Percentiles rank a stretch among this genome's conserved stretches.
Conservation (phyloP, 2,797 vertebrate species). For the Bradypodion ventrale region DNA sequence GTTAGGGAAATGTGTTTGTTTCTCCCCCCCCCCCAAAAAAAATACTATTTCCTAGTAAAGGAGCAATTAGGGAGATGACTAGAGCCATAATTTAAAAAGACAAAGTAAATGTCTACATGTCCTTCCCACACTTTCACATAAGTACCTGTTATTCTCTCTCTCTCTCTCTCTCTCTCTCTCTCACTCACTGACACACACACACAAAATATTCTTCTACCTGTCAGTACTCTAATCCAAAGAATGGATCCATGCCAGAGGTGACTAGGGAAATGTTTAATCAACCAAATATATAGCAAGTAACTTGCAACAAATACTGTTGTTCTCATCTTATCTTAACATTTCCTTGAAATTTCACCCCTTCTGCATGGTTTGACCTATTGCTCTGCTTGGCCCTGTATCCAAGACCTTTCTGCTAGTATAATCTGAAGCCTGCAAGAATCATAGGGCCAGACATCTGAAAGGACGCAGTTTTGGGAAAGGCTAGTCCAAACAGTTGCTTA, state of each 20-base stretch:
- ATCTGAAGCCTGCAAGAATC: neutral
- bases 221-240: neutral
- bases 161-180: no score
- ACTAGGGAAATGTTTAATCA: neutral
- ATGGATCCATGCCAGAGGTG: neutral
- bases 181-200: no score
- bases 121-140: no score
- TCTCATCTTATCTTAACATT: neutral
- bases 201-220: neutral
- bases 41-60: conserved; percentile 70
- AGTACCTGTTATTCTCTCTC: no score
- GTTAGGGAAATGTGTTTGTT: conserved; percentile 55
- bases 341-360: neutral
- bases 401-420: neutral
- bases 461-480: neutral
- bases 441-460: neutral
- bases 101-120: conserved; percentile 61
- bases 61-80: conserved; percentile 74
- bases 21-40: no score
- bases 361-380: neutral
- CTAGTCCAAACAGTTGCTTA: neutral
- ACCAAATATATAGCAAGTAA: neutral
- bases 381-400: neutral
- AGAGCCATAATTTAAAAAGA: conserved; percentile 71
- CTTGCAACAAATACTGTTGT: neutral